phyloP scores from a whole-genome alignment of 2,888 invertebrate genomes.

The Ceramica pisi region DNA sequence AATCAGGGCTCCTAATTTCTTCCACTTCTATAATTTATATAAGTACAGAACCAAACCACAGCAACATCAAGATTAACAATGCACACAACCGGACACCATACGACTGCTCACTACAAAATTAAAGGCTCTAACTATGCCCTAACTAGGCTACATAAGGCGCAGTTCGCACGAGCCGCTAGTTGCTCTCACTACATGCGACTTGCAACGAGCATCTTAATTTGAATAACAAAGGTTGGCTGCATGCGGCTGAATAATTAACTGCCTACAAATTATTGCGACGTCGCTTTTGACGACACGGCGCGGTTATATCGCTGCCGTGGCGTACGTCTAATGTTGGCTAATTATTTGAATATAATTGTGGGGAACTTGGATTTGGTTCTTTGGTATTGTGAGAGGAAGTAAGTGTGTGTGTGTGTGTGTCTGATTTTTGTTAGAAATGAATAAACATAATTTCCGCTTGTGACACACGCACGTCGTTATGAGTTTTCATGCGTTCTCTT shows the following conservation, averaged over 20 bases:
- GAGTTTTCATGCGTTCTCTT: too few species aligned
- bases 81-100: conserved; percentile 22
- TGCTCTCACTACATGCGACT: conserved; percentile 54
- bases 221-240: conserved; percentile 84
- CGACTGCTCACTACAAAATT: conserved; percentile 27
- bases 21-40: neutral
- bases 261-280: conserved; percentile 72
- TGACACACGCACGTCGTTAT: too few species aligned
- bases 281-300: conserved; percentile 57
- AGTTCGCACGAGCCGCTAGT: conserved; percentile 46
- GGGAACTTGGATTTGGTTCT: conserved; percentile 13
- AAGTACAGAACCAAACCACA: neutral
- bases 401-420: too few species aligned
- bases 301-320: conserved; percentile 43
- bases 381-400: neutral
- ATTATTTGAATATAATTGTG: conserved; percentile 44
- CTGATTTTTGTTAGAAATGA: too few species aligned
- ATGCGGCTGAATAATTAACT: conserved; percentile 84
- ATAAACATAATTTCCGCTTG: too few species aligned
- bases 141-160: conserved; percentile 61
- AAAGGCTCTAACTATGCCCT: conserved; percentile 22
- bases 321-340: conserved; percentile 50
- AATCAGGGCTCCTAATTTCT: too few species aligned
- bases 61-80: conserved; percentile 21
- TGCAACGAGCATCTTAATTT: conserved; percentile 76